Conservation (phyloP, 2,888 invertebrate species). For the Nemurella pictetii region DNA sequence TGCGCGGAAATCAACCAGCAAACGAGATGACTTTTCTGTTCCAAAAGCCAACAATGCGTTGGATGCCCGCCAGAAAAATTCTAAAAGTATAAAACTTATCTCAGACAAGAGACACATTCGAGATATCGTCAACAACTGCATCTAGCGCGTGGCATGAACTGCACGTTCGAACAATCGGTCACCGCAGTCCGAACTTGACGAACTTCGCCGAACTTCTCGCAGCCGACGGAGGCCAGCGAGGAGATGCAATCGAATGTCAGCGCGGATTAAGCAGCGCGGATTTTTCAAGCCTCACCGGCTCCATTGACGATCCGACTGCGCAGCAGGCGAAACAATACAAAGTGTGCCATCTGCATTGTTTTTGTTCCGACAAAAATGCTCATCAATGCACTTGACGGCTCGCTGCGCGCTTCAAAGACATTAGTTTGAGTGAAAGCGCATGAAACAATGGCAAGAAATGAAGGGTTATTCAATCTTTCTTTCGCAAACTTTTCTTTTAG, state of each 20-base stretch:
- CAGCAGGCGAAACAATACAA: too few species aligned
- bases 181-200: too few species aligned
- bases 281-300: too few species aligned
- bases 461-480: constrained; percentile 13
- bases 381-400: neutral
- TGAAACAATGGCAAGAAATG: constrained; percentile 9
- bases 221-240: too few species aligned
- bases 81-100: constrained; percentile 17
- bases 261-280: too few species aligned
- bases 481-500: constrained; percentile 16
- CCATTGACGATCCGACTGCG: too few species aligned
- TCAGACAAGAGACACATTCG: constrained; percentile 24
- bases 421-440: neutral
- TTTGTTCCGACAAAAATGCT: neutral
- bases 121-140: neutral
- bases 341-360: neutral
- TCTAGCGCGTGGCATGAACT: too few species aligned
- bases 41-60: constrained; percentile 28
- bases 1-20: constrained; percentile 19
- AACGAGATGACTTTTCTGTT: neutral
- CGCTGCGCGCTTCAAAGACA: neutral
- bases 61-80: neutral
- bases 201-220: too few species aligned
- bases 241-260: too few species aligned
- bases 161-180: too few species aligned